Percentiles rank a stretch among this genome's conserved stretches.
These are phyloP conservation scores for Tachysurus vachellii DNA, from an alignment of 2,113 vertebrate species.

Conservation along the genomic window DNA sequence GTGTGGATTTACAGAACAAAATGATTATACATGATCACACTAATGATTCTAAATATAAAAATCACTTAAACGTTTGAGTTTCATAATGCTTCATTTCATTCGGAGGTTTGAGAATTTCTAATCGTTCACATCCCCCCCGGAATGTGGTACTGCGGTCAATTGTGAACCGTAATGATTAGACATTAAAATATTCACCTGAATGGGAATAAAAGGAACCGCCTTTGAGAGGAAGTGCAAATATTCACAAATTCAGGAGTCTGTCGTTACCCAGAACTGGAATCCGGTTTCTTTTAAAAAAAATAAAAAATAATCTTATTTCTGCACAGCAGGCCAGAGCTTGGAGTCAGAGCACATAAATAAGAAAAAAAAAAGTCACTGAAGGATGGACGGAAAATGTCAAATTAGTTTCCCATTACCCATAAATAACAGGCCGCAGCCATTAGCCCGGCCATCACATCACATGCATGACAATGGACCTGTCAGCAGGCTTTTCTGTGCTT, in stretches of 20 bases:
- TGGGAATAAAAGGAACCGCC: neutral
- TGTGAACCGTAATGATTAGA: neutral
- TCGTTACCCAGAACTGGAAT: conserved; percentile 7
- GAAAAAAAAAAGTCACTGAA: neutral
- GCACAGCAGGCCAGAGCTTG: neutral
- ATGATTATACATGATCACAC: neutral
- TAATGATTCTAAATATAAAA: neutral
- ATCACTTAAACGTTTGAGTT: neutral
- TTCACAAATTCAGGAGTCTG: conserved; percentile 8
- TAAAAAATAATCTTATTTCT: conserved; percentile 19
- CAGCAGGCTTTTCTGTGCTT: conserved; percentile 37
- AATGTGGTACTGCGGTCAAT: neutral
- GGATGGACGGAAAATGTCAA: conserved; percentile 48
- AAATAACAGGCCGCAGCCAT: conserved; percentile 46
- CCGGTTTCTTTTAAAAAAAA: conserved; percentile 9
- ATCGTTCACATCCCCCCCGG: neutral
- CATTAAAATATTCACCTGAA: conserved; percentile 19
- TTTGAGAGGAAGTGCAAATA: neutral
- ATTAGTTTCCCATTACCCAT: conserved; percentile 55
- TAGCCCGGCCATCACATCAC: conserved; percentile 40
- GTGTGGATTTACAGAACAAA: neutral
- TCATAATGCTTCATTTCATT: neutral
- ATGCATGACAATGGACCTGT: conserved; percentile 50
- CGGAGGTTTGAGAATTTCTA: neutral
- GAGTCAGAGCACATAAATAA: conserved; percentile 33